Conservation (phyloP, 2,888 invertebrate genomes). For the Dolichopus griseipennis region DNA sequence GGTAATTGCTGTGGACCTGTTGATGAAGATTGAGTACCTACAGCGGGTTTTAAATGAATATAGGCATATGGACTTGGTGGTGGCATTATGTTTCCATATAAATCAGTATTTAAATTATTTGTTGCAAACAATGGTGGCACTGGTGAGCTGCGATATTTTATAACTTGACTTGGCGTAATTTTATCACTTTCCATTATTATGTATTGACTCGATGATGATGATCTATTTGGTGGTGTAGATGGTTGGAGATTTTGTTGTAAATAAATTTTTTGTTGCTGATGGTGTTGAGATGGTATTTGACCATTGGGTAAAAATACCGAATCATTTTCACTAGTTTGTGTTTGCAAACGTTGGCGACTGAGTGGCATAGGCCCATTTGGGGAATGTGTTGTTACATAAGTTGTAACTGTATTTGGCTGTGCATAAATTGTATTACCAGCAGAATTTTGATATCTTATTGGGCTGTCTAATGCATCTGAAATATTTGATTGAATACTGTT, state of each 20-base stretch:
- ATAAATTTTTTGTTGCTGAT: neutral
- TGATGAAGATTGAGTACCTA: neutral
- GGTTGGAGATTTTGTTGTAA: conserved; percentile 5
- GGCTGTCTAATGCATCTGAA: conserved; percentile 36
- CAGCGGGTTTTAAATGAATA: conserved; percentile 24
- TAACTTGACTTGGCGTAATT: conserved; percentile 32
- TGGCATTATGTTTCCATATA: conserved; percentile 26
- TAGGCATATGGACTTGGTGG: conserved; percentile 29
- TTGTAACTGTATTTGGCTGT: neutral
- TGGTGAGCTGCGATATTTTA: conserved; percentile 25
- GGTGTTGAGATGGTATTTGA: neutral
- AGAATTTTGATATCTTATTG: conserved; percentile 21
- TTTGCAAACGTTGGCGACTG: conserved; percentile 19
- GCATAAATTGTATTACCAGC: neutral
- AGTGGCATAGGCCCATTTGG: conserved; percentile 15
- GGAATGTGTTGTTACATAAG: neutral
- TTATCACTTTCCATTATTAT: conserved; percentile 37
- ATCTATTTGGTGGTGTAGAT: conserved; percentile 23
- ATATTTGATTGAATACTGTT: conserved; percentile 37
- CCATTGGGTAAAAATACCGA: conserved; percentile 22
- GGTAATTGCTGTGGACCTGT: conserved; percentile 18
- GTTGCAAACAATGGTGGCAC: neutral
- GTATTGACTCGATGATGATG: conserved; percentile 30
- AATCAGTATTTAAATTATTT: conserved; percentile 18
- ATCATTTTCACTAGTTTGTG: conserved; percentile 27